These are phyloP conservation scores for Zaprionus africanus DNA, from an alignment of 1,140 invertebrate genomes.

Conservation along the genomic window DNA sequence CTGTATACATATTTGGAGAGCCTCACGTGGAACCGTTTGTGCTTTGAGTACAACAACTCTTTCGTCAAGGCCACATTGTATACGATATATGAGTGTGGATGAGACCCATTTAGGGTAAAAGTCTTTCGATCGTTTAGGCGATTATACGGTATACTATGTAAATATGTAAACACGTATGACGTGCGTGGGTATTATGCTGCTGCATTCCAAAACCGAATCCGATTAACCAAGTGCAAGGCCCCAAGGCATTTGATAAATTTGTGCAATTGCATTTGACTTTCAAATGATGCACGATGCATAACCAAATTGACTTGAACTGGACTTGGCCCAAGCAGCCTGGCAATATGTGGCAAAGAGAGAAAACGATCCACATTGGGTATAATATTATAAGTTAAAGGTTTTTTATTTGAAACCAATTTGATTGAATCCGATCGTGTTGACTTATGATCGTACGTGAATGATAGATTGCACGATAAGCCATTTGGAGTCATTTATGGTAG, in stretches of 20 bases:
- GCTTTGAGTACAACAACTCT: not conserved
- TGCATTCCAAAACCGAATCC: not conserved
- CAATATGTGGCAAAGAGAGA: not conserved
- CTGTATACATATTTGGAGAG: not conserved
- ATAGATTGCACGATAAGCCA: not conserved
- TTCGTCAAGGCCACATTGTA: not conserved
- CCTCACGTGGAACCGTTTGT: not conserved
- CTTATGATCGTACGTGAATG: not conserved
- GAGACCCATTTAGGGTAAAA: not conserved
- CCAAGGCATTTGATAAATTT: not conserved
- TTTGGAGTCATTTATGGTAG: slow-evolving; percentile 1
- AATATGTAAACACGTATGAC: not conserved
- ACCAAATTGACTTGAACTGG: not conserved
- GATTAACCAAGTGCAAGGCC: slow-evolving; percentile 1
- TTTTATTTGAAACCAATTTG: not conserved
- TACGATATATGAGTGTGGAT: not conserved
- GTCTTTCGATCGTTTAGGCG: not conserved
- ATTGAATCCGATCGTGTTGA: not conserved
- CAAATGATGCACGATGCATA: slow-evolving; percentile 7
- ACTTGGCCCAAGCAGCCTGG: not conserved
- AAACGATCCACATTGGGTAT: not conserved
- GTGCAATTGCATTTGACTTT: slow-evolving; percentile 6
- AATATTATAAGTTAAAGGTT: no score
- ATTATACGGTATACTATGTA: not conserved
- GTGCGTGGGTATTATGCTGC: not conserved